phyloP scores from a whole-genome alignment of 2,113 vertebrate genomes.

The Bungarus multicinctus region DNA sequence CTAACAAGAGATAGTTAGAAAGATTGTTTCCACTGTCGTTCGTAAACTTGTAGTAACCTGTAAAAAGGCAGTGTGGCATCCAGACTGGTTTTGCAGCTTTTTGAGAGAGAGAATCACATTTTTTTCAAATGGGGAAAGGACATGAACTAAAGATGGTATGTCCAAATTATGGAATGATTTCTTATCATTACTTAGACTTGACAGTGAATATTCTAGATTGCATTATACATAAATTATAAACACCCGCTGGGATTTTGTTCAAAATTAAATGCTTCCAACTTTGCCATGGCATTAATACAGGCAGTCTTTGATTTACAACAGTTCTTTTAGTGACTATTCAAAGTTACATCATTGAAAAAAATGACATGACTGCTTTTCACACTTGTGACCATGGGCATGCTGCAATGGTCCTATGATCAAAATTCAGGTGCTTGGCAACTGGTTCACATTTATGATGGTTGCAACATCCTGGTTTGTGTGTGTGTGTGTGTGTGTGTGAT shows the following conservation, averaged over 20 bases:
- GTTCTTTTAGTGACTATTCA: too few species aligned
- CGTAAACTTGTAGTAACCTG: not conserved
- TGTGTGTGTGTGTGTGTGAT: too few species aligned
- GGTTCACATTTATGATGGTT: too few species aligned
- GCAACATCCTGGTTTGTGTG: too few species aligned
- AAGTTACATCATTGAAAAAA: too few species aligned
- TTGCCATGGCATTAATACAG: not conserved
- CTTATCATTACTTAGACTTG: not conserved
- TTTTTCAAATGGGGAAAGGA: not conserved
- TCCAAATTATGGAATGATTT: not conserved
- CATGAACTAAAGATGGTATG: not conserved
- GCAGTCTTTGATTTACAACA: too few species aligned
- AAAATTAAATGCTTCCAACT: not conserved
- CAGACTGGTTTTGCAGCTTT: not conserved
- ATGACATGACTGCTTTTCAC: too few species aligned
- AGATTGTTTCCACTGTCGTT: not conserved
- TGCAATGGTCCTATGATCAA: too few species aligned
- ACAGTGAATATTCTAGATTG: not conserved
- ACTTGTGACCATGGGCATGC: too few species aligned
- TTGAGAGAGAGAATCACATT: not conserved
- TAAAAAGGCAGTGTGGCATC: not conserved
- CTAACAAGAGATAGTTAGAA: too few species aligned
- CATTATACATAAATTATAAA: not conserved
- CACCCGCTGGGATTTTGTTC: not conserved
- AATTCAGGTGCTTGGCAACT: too few species aligned